These are phyloP conservation scores for Protobothrops mucrosquamatus DNA, from an alignment of 2,113 vertebrate genomes.

Conservation along the genomic window DNA sequence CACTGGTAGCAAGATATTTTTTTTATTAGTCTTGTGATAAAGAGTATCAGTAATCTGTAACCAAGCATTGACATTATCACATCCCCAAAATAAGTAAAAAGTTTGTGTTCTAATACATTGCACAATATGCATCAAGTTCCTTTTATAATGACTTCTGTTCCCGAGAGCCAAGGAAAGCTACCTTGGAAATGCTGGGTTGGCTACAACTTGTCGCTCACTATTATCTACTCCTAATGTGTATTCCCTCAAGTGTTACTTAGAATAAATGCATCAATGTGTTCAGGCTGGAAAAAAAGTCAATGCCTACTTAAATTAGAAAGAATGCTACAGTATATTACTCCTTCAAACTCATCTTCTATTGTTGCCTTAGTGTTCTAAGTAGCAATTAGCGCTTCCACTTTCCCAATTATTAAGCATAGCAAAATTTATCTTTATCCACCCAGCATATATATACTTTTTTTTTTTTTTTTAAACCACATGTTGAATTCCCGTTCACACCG, in stretches of 20 bases:
- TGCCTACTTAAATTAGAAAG: slow-evolving; percentile 7
- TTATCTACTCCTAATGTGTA: neutral
- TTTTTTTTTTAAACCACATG: neutral
- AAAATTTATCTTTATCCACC: slow-evolving; percentile 16
- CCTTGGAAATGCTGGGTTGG: neutral
- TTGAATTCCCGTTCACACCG: neutral
- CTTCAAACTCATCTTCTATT: neutral
- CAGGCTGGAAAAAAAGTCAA: neutral
- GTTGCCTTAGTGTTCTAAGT: neutral
- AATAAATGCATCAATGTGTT: neutral
- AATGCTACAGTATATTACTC: neutral
- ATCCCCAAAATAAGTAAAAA: slow-evolving; percentile 17
- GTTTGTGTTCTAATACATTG: neutral
- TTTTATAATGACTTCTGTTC: slow-evolving; percentile 7
- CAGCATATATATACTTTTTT: slow-evolving; percentile 11
- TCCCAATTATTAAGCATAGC: accelerated
- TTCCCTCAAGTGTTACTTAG: neutral
- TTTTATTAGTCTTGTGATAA: slow-evolving; percentile 67
- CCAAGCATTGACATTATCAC: slow-evolving; percentile 46
- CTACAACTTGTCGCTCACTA: neutral
- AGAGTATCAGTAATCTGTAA: slow-evolving; percentile 61
- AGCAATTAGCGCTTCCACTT: neutral
- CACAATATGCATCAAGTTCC: neutral
- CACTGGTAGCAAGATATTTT: slow-evolving; percentile 65
- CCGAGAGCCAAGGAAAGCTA: neutral